Percentiles rank a stretch among this genome's conserved stretches.
phyloP scores from a whole-genome alignment of 2,113 vertebrate genomes.

The Choloepus hoffmanni region DNA sequence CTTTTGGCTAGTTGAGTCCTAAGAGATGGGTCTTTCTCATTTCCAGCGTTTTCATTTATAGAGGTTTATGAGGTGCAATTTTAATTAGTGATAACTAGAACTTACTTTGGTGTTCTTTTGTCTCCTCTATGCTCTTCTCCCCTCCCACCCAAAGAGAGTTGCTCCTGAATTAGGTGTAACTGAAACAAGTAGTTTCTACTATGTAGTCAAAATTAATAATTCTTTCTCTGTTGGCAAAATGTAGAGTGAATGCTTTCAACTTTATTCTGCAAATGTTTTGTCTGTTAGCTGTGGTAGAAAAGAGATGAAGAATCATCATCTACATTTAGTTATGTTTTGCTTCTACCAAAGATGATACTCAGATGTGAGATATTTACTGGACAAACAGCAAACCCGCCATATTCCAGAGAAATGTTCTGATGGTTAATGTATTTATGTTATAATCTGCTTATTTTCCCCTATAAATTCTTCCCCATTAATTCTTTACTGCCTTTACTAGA shows the following conservation, averaged over 20 bases:
- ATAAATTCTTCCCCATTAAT: background rate
- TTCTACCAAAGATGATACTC: constrained; percentile 12
- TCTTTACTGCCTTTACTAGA: constrained; percentile 21
- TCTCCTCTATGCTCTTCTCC: background rate
- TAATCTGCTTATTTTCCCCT: background rate
- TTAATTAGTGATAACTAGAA: background rate
- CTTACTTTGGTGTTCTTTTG: background rate
- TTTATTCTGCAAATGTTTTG: constrained; percentile 37
- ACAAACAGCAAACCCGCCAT: background rate
- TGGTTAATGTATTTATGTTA: constrained; percentile 11
- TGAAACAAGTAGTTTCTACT: background rate
- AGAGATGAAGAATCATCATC: background rate
- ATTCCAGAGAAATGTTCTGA: constrained; percentile 33
- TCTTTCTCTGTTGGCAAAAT: constrained; percentile 1
- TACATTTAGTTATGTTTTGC: background rate
- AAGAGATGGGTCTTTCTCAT: background rate
- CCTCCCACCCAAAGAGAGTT: background rate
- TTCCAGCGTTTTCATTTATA: background rate
- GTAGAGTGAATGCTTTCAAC: background rate
- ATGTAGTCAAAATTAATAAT: background rate
- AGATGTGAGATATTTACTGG: background rate
- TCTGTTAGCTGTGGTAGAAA: background rate
- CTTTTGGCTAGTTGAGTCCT: background rate
- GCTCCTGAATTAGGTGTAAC: constrained; percentile 9
- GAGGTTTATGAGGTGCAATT: background rate